A percentile compares a stretch with the other conserved stretches of the same genome.
Conservation (phyloP, 1,140 invertebrate genomes). For the Solenopsis invicta region DNA sequence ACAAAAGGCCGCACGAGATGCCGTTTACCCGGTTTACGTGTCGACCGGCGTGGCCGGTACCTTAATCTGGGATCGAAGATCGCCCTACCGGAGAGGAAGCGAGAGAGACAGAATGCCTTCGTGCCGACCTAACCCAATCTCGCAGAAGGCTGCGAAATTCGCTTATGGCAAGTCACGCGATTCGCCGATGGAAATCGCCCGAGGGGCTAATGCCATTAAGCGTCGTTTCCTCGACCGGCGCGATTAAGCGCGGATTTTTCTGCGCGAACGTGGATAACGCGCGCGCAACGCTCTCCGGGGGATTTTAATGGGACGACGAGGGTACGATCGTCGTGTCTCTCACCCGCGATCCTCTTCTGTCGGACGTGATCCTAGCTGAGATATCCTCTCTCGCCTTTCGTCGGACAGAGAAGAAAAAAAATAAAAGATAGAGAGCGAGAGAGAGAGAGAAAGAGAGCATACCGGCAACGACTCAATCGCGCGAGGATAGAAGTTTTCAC, state of each 20-base stretch:
- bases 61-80: slow-evolving; percentile 60
- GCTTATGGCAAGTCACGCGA: slow-evolving; percentile 64
- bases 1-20: slow-evolving; percentile 55
- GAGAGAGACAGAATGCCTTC: slow-evolving; percentile 44
- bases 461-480: slow-evolving; percentile 24
- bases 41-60: slow-evolving; percentile 16
- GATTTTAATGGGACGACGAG: slow-evolving; percentile 54
- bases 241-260: slow-evolving; percentile 62
- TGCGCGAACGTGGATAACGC: slow-evolving; percentile 40
- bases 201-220: slow-evolving; percentile 58
- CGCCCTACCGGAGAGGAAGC: slow-evolving; percentile 18
- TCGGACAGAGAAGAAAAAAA: neutral
- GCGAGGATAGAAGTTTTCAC: slow-evolving; percentile 40
- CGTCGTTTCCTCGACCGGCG: slow-evolving; percentile 51
- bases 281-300: slow-evolving; percentile 5
- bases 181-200: slow-evolving; percentile 58
- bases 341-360: slow-evolving; percentile 24
- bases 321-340: slow-evolving; percentile 24
- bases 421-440: too few species aligned
- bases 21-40: slow-evolving; percentile 58
- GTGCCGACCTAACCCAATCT: slow-evolving; percentile 59
- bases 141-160: slow-evolving; percentile 47
- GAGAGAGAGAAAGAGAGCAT: neutral
- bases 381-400: slow-evolving; percentile 3
- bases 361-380: slow-evolving; percentile 30